phyloP scores from a whole-genome alignment of 2,113 vertebrate genomes.

The Polypterus senegalus region DNA sequence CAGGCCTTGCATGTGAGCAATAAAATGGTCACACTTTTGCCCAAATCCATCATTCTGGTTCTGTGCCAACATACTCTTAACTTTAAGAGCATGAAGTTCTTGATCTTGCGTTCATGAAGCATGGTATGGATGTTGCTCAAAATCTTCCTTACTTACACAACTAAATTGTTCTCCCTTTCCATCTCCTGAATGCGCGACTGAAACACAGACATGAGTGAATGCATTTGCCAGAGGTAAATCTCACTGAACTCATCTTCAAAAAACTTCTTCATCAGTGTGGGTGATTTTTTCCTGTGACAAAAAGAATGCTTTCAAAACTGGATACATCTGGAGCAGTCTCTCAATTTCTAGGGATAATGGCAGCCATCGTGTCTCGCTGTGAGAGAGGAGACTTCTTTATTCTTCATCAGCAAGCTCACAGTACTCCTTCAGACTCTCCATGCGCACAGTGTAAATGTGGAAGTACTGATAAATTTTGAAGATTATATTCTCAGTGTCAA shows the following conservation, averaged over 20 bases:
- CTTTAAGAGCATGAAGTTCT: slow-evolving; percentile 1
- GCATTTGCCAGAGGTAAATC: slow-evolving; percentile 22
- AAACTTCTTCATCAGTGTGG: slow-evolving; percentile 3
- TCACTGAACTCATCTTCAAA: slow-evolving; percentile 8
- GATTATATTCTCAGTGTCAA: slow-evolving; percentile 15
- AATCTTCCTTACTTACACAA: neutral
- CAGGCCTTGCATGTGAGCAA: neutral
- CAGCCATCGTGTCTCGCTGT: slow-evolving; percentile 19
- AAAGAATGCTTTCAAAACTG: slow-evolving; percentile 20
- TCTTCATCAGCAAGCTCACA: slow-evolving; percentile 3
- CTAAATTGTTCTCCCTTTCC: slow-evolving; percentile 2
- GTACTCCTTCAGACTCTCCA: neutral
- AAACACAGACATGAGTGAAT: slow-evolving; percentile 6
- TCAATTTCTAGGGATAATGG: slow-evolving; percentile 17
- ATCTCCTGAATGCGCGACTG: neutral
- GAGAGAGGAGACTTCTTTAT: slow-evolving; percentile 16
- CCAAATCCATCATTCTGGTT: slow-evolving; percentile 1
- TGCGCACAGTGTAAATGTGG: slow-evolving; percentile 16
- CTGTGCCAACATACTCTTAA: slow-evolving; percentile 4
- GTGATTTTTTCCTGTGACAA: slow-evolving; percentile 19
- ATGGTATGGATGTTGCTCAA: neutral
- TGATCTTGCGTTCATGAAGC: neutral
- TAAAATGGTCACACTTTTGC: neutral
- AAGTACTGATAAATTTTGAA: neutral
- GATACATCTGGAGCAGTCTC: slow-evolving; percentile 19